A percentile compares a stretch with the other conserved stretches of the same genome.
Conservation (phyloP, 2,113 vertebrate genomes). For the Psittacula cyanocephala region DNA sequence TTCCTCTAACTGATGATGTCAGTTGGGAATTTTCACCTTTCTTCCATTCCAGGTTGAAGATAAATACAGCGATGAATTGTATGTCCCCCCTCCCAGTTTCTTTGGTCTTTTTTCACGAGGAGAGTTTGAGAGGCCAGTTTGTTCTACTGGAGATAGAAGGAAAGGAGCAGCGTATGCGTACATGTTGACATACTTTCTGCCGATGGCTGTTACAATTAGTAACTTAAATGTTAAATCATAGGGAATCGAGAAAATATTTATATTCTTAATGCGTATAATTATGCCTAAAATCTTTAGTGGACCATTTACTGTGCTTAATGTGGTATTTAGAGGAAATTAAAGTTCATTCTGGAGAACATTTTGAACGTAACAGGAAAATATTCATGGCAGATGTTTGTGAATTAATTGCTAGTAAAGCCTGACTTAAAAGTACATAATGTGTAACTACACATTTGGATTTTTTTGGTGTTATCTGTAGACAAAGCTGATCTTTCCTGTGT, state of each 20-base stretch:
- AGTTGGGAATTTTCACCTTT: constrained; percentile 61
- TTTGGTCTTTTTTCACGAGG: neutral
- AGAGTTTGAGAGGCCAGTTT: neutral
- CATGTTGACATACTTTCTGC: constrained; percentile 11
- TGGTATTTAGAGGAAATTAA: constrained; percentile 66
- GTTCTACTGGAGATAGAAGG: neutral
- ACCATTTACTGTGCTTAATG: constrained; percentile 62
- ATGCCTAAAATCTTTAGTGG: constrained; percentile 57
- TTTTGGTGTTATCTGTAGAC: neutral
- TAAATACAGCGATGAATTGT: neutral
- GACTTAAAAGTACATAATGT: constrained; percentile 17
- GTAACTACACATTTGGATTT: neutral
- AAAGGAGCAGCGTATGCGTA: neutral
- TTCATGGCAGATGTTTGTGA: constrained; percentile 55
- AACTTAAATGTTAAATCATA: constrained; percentile 46
- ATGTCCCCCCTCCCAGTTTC: neutral
- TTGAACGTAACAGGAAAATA: constrained; percentile 38
- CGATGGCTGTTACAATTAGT: constrained; percentile 19
- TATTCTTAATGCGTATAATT: constrained; percentile 61
- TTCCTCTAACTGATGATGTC: constrained; percentile 48
- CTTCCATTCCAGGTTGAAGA: constrained; percentile 4
- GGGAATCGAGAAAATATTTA: constrained; percentile 60
- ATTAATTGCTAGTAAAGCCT: constrained; percentile 28
- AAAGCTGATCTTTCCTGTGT: neutral
- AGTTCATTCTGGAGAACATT: constrained; percentile 57